Base-by-base conservation (phyloP, 2,888 invertebrate genomes). In the Sarcophaga rosellei region DNA sequence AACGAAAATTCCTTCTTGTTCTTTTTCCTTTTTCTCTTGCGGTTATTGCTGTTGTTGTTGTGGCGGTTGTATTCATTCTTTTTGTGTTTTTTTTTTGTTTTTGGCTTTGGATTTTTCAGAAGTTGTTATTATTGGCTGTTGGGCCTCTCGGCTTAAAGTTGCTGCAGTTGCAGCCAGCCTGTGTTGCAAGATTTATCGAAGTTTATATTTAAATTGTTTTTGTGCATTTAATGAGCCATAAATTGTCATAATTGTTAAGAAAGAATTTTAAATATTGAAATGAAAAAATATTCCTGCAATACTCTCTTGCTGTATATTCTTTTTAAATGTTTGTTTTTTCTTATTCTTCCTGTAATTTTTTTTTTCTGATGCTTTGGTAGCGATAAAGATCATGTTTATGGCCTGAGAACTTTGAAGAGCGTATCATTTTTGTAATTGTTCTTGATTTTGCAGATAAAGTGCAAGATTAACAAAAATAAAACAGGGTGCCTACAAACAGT, bases 191-290 rank as follows among this genome's bases (percentile, higher is more conserved):
- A 86, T 86, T 86, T 84, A 84, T 86, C 77, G 75, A 78, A 78
- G 84, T 75, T 73, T 78, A 84, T 86, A 84, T 86, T 86, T 84
- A 86, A 86, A 86, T 86, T 81, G 84, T 72, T 70, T 84, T 84
- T 70, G 75, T 86, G 84, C 35, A 78, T 81, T 86, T 86, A 84
- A 86, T 86, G 86, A 86, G 78, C 84, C 84, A 86, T 86, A 86
- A 86, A 86, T 86, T 86, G 86, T 84, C 86, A 86, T 86, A 84
- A 86, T 86, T 86, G 84, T 79, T 81, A 75, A 78, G 81, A 70
- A 75, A 62, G 86, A 86, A 86, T 86, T 78, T 81, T 78, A 86
- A 86, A 84, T 84, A 86, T 86, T 83, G 75, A 84, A 86, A 84
- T 81, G 59, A 70, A 81, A 78, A 84, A 78, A 84, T 86, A 77